Conservation (phyloP, 1,140 invertebrate genomes). For the Argopecten irradians region DNA sequence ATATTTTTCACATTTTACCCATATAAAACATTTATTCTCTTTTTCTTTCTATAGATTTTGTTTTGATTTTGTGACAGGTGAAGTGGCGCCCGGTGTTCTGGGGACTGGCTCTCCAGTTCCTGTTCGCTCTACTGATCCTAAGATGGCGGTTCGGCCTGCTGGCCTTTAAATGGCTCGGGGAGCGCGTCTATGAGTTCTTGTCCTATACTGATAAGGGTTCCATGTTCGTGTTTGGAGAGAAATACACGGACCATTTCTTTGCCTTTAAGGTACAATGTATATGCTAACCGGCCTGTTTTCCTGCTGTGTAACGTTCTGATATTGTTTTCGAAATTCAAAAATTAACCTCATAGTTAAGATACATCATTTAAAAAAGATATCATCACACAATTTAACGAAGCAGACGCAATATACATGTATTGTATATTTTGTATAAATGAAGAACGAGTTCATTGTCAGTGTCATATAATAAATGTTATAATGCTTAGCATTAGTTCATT, state of each 20-base stretch:
- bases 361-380: too few species aligned
- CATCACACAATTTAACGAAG: too few species aligned
- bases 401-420: too few species aligned
- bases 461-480: too few species aligned
- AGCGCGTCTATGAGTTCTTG: conserved; percentile 85
- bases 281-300: too few species aligned
- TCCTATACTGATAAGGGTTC: conserved; percentile 87
- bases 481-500: too few species aligned
- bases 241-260: conserved; percentile 66
- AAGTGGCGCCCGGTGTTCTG: conserved; percentile 75
- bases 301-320: too few species aligned
- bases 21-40: neutral
- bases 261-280: conserved; percentile 63
- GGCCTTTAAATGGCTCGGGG: conserved; percentile 87
- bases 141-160: conserved; percentile 86
- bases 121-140: conserved; percentile 89
- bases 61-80: conserved; percentile 52
- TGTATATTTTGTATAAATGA: too few species aligned
- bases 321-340: too few species aligned
- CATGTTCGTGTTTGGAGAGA: conserved; percentile 88
- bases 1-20: neutral
- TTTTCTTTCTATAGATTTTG: neutral
- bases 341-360: too few species aligned
- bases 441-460: too few species aligned
- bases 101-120: conserved; percentile 89